Base-by-base conservation (phyloP, 37 sponge, comb jelly and placozoan species). In the Ianthella basta region DNA sequence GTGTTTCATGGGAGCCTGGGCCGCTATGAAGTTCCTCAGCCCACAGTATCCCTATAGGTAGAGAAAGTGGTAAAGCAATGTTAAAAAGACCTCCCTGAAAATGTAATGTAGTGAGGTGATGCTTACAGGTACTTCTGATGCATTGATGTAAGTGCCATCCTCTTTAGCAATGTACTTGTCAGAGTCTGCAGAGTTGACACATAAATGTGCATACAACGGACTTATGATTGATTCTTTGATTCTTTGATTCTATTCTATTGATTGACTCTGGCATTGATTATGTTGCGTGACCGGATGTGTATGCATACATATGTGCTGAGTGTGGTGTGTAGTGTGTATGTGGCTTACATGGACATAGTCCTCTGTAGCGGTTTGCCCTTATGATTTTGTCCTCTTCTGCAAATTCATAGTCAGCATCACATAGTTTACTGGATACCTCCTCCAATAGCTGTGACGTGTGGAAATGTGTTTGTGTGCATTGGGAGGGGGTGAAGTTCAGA, bases 21-120 rank as follows among this genome's bases (percentile, higher is more conserved):
- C 86, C 59, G 88, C 80, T 63, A 91, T 85, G 86, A 83, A 91
- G 21, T 88, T 86, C 37, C 63, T 87, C 70, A 64, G 81, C 60
- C 79, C 61, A 78, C 84, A 81, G 72, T 91, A 91, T 29, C 92
- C 92, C 92, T 92, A 70, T 8, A 44, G 50, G 8, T 8, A 44
- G 50, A 10, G 50, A 44, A 44, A 10, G 50, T 44, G 50, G 3
- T 44, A 44, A 44, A 10, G 50, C 50, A 44, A 10, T 44, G 6
- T 10, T 44, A 10, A 44, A 8, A 10, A 10, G 50, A 3, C 8
- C 8, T 44, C 50, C 50, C 8, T 44, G 6, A 44, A 44, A 3
- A 8, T 8, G 50, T 44, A 44, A 44, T 44, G 8, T 44, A 44
- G 50, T 8, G 50, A 44, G 3, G 8, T 44, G 34, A 6, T 33